These are phyloP conservation scores for Phyllostomus discolor DNA, from an alignment of 2,113 vertebrate species.

Conservation along the genomic window DNA sequence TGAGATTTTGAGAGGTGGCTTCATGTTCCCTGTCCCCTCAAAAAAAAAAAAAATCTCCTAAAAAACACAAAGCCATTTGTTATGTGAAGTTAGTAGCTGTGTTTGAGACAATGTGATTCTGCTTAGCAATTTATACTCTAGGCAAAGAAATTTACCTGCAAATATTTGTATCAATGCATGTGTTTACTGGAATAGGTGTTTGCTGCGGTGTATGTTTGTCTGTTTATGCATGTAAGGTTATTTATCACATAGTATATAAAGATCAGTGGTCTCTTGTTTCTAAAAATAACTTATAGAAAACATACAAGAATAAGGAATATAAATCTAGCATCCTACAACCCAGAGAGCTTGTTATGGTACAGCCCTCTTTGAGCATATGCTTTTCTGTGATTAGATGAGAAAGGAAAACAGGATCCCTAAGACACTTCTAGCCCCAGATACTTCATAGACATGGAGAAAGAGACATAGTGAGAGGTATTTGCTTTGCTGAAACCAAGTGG, in stretches of 20 bases:
- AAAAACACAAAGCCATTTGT: constrained; percentile 43
- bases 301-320: background rate
- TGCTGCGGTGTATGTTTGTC: background rate
- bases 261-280: background rate
- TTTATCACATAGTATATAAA: background rate
- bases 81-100: constrained; percentile 48
- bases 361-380: background rate
- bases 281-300: constrained; percentile 1
- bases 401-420: background rate
- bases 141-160: background rate
- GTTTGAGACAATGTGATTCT: constrained; percentile 46
- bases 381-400: background rate
- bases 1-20: background rate
- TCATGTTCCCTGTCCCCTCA: background rate
- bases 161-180: background rate
- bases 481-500: background rate
- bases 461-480: background rate
- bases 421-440: background rate
- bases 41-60: background rate
- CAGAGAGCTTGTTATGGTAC: background rate
- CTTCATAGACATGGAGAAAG: background rate
- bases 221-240: background rate
- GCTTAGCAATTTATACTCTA: constrained; percentile 40
- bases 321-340: background rate
- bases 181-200: background rate